Conservation (phyloP, 2,888 invertebrate species). For the Rhimphoctona megacephalus region DNA sequence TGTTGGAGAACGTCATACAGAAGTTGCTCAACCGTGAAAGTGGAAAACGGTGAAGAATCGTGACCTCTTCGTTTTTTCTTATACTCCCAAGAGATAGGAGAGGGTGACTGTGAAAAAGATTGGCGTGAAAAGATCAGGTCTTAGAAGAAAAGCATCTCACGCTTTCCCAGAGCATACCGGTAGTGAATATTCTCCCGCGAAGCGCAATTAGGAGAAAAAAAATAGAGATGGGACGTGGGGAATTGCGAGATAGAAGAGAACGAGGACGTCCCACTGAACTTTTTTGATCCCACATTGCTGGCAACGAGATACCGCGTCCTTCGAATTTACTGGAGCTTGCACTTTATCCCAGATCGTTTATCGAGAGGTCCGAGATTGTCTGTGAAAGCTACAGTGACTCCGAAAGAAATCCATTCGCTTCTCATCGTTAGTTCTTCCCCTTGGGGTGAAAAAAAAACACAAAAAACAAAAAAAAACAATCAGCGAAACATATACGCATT, state of each 20-base stretch:
- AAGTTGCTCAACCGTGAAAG: conserved; percentile 50
- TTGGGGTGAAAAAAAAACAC: neutral
- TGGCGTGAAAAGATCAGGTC: conserved; percentile 58
- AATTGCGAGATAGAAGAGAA: conserved; percentile 7
- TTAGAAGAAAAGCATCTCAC: conserved; percentile 41
- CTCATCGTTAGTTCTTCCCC: conserved; percentile 14
- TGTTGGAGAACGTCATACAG: conserved; percentile 27
- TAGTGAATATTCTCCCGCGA: conserved; percentile 48
- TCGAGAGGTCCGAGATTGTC: conserved; percentile 22
- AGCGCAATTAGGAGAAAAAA: conserved; percentile 41
- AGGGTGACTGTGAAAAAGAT: conserved; percentile 18
- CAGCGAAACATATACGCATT: conserved; percentile 1
- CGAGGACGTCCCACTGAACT: conserved; percentile 23
- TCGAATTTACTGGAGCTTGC: conserved; percentile 27
- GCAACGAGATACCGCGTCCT: conserved; percentile 24
- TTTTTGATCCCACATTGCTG: conserved; percentile 5
- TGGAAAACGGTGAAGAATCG: conserved; percentile 46
- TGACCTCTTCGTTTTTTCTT: conserved; percentile 54
- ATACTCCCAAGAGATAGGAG: conserved; percentile 26
- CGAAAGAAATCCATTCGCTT: conserved; percentile 30
- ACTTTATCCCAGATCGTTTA: conserved; percentile 56
- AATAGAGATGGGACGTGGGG: conserved; percentile 22
- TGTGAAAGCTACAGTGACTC: conserved; percentile 13
- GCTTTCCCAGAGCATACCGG: conserved; percentile 28
- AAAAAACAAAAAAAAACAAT: conserved; percentile 11